A percentile compares a stretch with the other conserved stretches of the same genome.
These are phyloP conservation scores for Lissocephala sabroskyi DNA, from an alignment of 2,888 invertebrate species.

Conservation along the genomic window DNA sequence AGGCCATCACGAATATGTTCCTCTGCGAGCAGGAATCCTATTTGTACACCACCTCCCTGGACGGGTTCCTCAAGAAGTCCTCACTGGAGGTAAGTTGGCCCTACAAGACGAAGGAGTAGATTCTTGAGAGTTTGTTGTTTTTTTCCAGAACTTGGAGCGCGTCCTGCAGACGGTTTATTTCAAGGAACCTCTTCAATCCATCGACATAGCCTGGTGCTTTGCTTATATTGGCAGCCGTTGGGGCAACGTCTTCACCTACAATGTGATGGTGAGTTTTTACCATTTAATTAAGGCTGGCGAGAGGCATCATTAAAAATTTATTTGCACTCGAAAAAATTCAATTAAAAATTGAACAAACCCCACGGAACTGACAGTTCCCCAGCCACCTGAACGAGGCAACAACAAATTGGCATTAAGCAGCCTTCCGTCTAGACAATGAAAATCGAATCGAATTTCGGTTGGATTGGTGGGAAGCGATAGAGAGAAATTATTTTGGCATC, in stretches of 20 bases:
- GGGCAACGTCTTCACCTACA: slow-evolving; percentile 81
- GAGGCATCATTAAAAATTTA: slow-evolving; percentile 63
- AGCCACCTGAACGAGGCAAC: slow-evolving; percentile 19
- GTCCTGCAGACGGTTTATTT: slow-evolving; percentile 64
- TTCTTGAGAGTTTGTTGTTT: not conserved
- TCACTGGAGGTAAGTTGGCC: slow-evolving; percentile 58
- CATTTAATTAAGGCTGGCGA: slow-evolving; percentile 41
- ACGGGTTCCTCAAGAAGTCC: slow-evolving; percentile 69
- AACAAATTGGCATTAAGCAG: slow-evolving; percentile 58
- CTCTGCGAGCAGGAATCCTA: slow-evolving; percentile 49
- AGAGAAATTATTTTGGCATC: slow-evolving; percentile 19
- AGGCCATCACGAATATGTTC: slow-evolving; percentile 68
- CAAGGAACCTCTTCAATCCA: slow-evolving; percentile 79
- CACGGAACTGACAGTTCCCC: slow-evolving; percentile 4
- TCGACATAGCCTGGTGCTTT: slow-evolving; percentile 82
- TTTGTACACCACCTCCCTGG: slow-evolving; percentile 68
- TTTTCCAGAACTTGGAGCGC: slow-evolving; percentile 60
- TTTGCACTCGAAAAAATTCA: slow-evolving; percentile 55
- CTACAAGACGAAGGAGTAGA: not conserved
- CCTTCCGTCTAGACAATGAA: slow-evolving; percentile 60
- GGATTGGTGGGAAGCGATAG: slow-evolving; percentile 16
- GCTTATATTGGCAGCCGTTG: slow-evolving; percentile 82
- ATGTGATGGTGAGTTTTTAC: slow-evolving; percentile 76
- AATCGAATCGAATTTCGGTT: slow-evolving; percentile 63
- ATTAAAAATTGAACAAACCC: slow-evolving; percentile 48